These are phyloP conservation scores for Labeo calbasu DNA, from an alignment of 2,797 vertebrate genomes.

Conservation along the genomic window DNA sequence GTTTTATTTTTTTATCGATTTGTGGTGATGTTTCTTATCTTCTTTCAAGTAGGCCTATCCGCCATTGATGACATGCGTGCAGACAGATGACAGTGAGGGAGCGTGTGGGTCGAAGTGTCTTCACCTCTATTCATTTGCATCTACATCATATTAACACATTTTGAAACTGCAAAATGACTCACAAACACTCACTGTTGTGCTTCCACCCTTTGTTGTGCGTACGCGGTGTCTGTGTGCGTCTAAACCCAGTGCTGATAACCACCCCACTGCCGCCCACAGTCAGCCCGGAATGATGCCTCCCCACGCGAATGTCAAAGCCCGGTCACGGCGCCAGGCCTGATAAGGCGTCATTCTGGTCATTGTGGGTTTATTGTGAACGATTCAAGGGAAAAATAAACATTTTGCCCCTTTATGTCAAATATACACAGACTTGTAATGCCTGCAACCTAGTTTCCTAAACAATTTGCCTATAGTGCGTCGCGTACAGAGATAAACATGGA, in stretches of 20 bases:
- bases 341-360: not conserved
- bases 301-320: not conserved
- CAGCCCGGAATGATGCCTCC: constrained; percentile 22
- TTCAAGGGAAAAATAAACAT: not conserved
- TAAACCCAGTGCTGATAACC: constrained; percentile 50
- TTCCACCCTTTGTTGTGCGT: constrained; percentile 43
- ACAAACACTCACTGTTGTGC: constrained; percentile 66
- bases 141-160: constrained; percentile 83
- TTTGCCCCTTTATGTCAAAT: not conserved
- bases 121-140: constrained; percentile 72
- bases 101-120: constrained; percentile 49
- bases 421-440: not conserved
- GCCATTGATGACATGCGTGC: constrained; percentile 16
- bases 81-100: constrained; percentile 25
- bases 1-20: not conserved
- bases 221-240: constrained; percentile 58
- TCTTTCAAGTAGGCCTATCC: constrained; percentile 15
- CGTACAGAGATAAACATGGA: not conserved
- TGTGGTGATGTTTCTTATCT: not conserved
- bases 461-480: not conserved
- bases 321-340: not conserved
- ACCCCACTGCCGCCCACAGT: constrained; percentile 45
- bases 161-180: constrained; percentile 88
- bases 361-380: not conserved
- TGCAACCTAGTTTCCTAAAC: not conserved